Conservation (phyloP, 2,797 vertebrate genomes). For the Semotilus atromaculatus region DNA sequence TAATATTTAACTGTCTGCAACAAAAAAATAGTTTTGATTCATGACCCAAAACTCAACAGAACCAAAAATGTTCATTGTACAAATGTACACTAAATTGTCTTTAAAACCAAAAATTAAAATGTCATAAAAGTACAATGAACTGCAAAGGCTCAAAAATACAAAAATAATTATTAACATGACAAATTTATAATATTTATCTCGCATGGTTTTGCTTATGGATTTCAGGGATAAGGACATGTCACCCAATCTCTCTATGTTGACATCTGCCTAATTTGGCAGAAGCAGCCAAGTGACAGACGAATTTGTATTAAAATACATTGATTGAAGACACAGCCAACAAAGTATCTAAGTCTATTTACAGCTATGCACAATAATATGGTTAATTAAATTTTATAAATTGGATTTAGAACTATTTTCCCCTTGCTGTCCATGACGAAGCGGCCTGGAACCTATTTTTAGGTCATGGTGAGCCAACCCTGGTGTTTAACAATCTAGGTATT, state of each 20-base stretch:
- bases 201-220: not conserved
- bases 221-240: not conserved
- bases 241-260: not conserved
- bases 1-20: not conserved
- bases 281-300: not conserved
- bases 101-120: not conserved
- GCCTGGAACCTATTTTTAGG: not conserved
- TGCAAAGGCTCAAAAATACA: not conserved
- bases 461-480: not conserved
- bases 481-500: not conserved
- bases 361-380: not conserved
- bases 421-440: not conserved
- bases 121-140: not conserved
- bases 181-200: not conserved
- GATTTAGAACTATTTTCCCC: not conserved
- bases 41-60: not conserved
- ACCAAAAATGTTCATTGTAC: not conserved
- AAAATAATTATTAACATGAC: not conserved
- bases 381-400: not conserved
- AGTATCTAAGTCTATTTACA: not conserved
- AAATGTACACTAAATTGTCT: not conserved
- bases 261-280: not conserved
- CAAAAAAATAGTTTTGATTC: not conserved
- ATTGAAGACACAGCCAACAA: not conserved
- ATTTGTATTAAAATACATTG: constrained; percentile 4